These are phyloP conservation scores for Eulemur macaco DNA, from an alignment of 2,113 vertebrate genomes.

Conservation along the genomic window DNA sequence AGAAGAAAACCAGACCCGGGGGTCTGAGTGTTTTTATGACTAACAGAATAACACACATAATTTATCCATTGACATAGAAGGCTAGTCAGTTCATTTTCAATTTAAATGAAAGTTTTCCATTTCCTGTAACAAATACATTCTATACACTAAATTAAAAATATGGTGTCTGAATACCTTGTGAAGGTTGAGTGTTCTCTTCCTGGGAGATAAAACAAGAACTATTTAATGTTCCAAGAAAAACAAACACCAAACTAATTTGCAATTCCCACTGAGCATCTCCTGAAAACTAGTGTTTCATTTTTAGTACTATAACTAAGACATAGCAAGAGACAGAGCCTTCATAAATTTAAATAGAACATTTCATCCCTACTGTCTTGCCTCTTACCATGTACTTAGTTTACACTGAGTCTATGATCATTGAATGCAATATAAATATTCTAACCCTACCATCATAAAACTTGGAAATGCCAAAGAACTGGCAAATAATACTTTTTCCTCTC, in stretches of 20 bases:
- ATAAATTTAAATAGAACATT: not conserved
- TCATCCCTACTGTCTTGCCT: not conserved
- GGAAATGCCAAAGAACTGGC: not conserved
- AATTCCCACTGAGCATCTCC: not conserved
- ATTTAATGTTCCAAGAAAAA: not conserved
- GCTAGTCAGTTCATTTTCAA: not conserved
- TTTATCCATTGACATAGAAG: not conserved
- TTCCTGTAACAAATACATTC: not conserved
- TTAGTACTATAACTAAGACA: not conserved
- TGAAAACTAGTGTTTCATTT: not conserved
- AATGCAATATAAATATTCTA: conserved; percentile 4
- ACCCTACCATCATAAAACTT: not conserved
- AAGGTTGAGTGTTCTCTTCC: not conserved
- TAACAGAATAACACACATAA: not conserved
- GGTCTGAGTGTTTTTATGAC: not conserved
- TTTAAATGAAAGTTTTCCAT: conserved; percentile 31
- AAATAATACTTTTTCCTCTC: not conserved
- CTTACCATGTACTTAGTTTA: not conserved
- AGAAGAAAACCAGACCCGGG: not conserved
- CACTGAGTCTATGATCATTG: not conserved
- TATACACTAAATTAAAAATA: not conserved
- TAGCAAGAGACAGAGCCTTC: not conserved
- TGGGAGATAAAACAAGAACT: not conserved
- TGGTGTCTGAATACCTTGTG: not conserved
- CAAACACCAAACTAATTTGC: not conserved